phyloP scores from a whole-genome alignment of 2,113 vertebrate species.

The Pimephales promelas region DNA sequence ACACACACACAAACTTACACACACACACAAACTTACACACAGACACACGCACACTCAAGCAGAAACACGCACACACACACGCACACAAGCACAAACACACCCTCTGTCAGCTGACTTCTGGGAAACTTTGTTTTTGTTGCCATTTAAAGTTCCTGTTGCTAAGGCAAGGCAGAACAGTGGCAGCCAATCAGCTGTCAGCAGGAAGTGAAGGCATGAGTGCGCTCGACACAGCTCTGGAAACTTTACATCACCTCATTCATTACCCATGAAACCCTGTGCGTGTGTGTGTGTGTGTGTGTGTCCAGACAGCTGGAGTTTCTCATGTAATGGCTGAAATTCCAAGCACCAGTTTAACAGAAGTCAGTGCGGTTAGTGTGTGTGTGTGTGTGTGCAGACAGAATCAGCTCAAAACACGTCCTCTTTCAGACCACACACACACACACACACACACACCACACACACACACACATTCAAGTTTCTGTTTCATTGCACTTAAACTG shows the following conservation, averaged over 20 bases:
- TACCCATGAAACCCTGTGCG: neutral
- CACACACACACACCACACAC: neutral
- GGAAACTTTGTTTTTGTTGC: conserved; percentile 58
- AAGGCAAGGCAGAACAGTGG: conserved; percentile 40
- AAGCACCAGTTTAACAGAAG: neutral
- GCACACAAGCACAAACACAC: neutral
- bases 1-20: neutral
- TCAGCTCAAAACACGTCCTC: too few species aligned
- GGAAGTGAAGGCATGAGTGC: conserved; percentile 5
- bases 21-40: neutral
- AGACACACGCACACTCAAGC: neutral
- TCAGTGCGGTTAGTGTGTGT: too few species aligned
- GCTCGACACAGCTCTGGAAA: neutral
- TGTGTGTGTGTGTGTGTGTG: neutral
- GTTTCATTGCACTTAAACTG: neutral
- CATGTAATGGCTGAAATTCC: neutral
- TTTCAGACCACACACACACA: too few species aligned
- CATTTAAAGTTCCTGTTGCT: conserved; percentile 59
- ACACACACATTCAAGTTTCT: neutral
- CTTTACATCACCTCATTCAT: conserved; percentile 24
- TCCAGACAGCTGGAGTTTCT: neutral
- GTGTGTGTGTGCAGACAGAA: too few species aligned
- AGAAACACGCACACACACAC: conserved; percentile 3
- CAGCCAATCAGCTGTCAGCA: conserved; percentile 49
- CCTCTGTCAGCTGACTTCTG: conserved; percentile 56